Evolutionary conservation across 2,113 vertebrate species (phyloP), one percentile per base, ranked within the genome.

Genomic region (Sorex fumeus): DNA sequence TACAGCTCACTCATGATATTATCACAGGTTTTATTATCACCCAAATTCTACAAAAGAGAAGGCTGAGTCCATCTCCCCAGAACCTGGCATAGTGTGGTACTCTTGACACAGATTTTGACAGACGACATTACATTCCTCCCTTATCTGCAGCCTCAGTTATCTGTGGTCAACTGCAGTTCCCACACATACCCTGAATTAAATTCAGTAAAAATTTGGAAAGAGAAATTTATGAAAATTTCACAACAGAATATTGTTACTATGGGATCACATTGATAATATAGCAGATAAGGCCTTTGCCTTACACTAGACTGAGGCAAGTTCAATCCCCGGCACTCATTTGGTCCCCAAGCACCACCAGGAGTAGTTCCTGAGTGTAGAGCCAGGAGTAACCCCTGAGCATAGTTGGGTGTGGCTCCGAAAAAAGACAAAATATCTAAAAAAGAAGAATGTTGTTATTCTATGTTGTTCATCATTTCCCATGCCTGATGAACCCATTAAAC

Each of bases 11-110:
- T 23, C 66, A 10, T 2, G 4, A 88, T 28, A 75, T 28, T 16
- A 75, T 75, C 27, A 43, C 57, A 50, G 30, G 25, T 53, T 36
- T 30, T n/a, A 36, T 25, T 36, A 18, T 84, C 53, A 32, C 23
- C 76, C 34, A 53, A 45, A 78, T 76, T 72, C 88, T 75, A n/a
- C 3, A 92, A 84, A 66, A 69, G 45, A 90, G 90, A 93, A 88
- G n/a, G 88, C 8, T 15, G 79, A 81, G 79, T n/a, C 70, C 78
- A 34, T 57, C 11, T 23, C 64, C 36, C 30, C 34, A 70, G 32
- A 30, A 82, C n/a, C 27, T 60, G 64, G 4, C 57, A 15, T 16
- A 19, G 5, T 60, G 57, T 60, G 57, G 57, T 60, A 4, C 57
- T 19, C 21, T 60, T 19, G 4, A 34, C 32, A 9, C 8, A 76